phyloP scores from a whole-genome alignment of 1,140 invertebrate genomes.

The Nomia melanderi region DNA sequence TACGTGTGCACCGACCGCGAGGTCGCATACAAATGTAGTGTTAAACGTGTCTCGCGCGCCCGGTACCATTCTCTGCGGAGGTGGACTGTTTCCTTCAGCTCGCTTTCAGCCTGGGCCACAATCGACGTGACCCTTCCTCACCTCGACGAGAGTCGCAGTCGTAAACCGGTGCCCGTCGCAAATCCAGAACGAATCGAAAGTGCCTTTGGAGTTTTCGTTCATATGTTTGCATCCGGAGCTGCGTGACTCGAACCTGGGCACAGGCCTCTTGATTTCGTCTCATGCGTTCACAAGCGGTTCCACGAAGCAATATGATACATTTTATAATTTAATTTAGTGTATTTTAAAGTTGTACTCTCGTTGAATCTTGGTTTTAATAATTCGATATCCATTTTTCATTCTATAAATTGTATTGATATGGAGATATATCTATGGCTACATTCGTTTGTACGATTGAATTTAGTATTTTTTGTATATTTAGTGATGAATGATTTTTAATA shows the following conservation, averaged over 20 bases:
- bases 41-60: constrained; percentile 46
- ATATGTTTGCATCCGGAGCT: constrained; percentile 1
- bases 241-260: background rate
- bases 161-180: constrained; percentile 27
- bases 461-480: too few relatives aligned
- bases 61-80: constrained; percentile 56
- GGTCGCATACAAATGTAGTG: constrained; percentile 49
- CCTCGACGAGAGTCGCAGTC: constrained; percentile 33
- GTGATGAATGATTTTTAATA: too few relatives aligned
- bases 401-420: too few relatives aligned
- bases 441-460: too few relatives aligned
- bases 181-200: constrained; percentile 64
- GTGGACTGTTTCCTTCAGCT: constrained; percentile 31
- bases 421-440: too few relatives aligned
- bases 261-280: background rate
- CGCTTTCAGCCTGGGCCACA: constrained; percentile 56
- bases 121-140: constrained; percentile 50
- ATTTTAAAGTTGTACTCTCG: too few relatives aligned
- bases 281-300: background rate
- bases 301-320: too few relatives aligned
- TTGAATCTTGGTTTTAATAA: too few relatives aligned
- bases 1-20: constrained; percentile 24
- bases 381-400: too few relatives aligned
- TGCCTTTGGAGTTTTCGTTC: constrained; percentile 28
- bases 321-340: too few relatives aligned